Evolutionary conservation across 2,888 invertebrate genomes (phyloP).

Genomic region (Lithophane socia): DNA sequence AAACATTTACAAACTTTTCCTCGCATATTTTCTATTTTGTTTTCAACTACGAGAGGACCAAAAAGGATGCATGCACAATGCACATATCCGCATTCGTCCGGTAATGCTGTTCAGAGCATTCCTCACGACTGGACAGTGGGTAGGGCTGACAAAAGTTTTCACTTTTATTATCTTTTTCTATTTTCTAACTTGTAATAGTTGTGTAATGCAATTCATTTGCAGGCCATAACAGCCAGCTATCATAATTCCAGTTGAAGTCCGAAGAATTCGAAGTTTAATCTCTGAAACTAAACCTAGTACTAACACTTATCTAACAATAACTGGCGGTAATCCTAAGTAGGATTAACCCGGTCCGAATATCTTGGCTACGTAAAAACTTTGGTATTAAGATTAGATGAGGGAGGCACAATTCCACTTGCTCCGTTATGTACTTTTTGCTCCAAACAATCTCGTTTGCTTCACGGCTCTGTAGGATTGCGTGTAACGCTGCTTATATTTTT

Average conservation of each 20-base stretch:
- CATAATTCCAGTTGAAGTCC: not conserved
- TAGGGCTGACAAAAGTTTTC: constrained; percentile 17
- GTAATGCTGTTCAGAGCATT: constrained; percentile 36
- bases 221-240: not conserved
- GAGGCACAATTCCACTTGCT: constrained; percentile 40
- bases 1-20: no score
- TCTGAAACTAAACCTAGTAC: not conserved
- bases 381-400: constrained; percentile 50
- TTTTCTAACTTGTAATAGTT: not conserved
- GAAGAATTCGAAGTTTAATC: not conserved
- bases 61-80: constrained; percentile 12
- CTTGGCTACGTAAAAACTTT: constrained; percentile 39
- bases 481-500: constrained; percentile 38
- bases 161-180: not conserved
- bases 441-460: constrained; percentile 47
- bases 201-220: not conserved
- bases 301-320: constrained; percentile 14
- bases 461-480: constrained; percentile 21
- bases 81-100: constrained; percentile 4
- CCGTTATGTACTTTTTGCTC: constrained; percentile 50
- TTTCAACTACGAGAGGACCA: constrained; percentile 13
- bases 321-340: constrained; percentile 5
- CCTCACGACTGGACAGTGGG: constrained; percentile 17
- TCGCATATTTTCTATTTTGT: not conserved
- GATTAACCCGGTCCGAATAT: constrained; percentile 16